A percentile compares a stretch with the other conserved stretches of the same genome.
Evolutionary conservation across 2,797 vertebrate species (phyloP).

Genomic region (Acanthurus tractus): DNA sequence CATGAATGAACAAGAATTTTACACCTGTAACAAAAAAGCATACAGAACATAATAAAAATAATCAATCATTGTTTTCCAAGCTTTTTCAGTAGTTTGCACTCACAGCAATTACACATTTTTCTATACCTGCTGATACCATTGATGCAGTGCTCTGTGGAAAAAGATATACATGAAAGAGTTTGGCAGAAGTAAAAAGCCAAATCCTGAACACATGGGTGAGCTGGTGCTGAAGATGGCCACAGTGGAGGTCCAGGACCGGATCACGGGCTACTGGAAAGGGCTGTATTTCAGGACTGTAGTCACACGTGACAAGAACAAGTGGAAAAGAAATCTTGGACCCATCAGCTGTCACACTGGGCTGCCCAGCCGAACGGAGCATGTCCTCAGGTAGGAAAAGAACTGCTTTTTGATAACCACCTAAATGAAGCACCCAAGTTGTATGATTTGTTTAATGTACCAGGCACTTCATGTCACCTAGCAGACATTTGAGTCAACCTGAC

Average conservation of each 20-base stretch:
- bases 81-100: not conserved
- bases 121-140: not conserved
- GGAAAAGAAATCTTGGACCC: slow-evolving; percentile 80
- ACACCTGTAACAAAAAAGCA: not conserved
- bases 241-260: slow-evolving; percentile 64
- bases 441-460: slow-evolving; percentile 29
- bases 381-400: slow-evolving; percentile 76
- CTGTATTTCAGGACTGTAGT: slow-evolving; percentile 84
- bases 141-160: slow-evolving; percentile 88
- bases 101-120: not conserved
- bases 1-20: no score
- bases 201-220: slow-evolving; percentile 48
- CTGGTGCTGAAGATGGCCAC: slow-evolving; percentile 51
- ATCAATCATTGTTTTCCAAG: not conserved
- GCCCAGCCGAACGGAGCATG: slow-evolving; percentile 84
- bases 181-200: slow-evolving; percentile 70
- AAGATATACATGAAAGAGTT: slow-evolving; percentile 81
- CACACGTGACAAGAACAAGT: slow-evolving; percentile 68
- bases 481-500: slow-evolving; percentile 15
- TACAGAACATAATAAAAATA: not conserved
- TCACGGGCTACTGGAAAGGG: slow-evolving; percentile 89
- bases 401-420: slow-evolving; percentile 11
- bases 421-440: slow-evolving; percentile 14
- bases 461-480: slow-evolving; percentile 16
- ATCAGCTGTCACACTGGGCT: slow-evolving; percentile 87